A percentile compares a stretch with the other conserved stretches of the same genome.
These are phyloP conservation scores for Cordylochernes scorpioides DNA, from an alignment of 2,888 invertebrate species.

Conservation along the genomic window DNA sequence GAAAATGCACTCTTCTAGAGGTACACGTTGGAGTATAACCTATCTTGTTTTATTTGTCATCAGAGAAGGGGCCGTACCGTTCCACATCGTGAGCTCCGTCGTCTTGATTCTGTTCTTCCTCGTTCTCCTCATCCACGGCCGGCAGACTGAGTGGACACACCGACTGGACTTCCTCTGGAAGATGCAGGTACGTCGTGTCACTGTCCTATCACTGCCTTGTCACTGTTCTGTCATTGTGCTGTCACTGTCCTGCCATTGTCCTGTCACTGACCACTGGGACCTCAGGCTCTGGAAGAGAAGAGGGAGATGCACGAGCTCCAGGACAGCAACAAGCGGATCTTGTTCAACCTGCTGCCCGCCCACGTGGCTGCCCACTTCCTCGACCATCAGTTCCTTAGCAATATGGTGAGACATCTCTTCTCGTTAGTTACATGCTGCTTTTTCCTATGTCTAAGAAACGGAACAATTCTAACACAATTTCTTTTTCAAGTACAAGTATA, in stretches of 20 bases:
- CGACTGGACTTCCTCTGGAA: conserved; percentile 32
- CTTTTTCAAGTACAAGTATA: no score
- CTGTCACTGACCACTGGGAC: no score
- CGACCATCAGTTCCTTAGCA: conserved; percentile 59
- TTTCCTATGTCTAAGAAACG: no score
- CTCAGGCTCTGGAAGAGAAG: conserved; percentile 58
- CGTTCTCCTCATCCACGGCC: conserved; percentile 54
- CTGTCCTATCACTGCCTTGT: no score
- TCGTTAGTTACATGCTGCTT: no score
- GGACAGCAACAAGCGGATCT: conserved; percentile 50
- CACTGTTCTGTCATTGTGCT: no score
- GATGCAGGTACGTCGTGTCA: conserved; percentile 23
- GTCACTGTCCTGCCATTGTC: no score
- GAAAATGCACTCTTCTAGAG: no score
- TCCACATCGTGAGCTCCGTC: conserved; percentile 37
- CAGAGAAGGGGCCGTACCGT: no score
- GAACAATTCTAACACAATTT: no score
- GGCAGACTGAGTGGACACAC: conserved; percentile 56
- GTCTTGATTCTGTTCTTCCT: conserved; percentile 54
- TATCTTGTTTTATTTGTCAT: no score
- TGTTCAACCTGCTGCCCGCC: conserved; percentile 64
- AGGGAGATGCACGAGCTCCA: conserved; percentile 74
- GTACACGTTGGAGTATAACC: no score
- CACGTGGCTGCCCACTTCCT: conserved; percentile 77
- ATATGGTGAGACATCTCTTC: conserved; percentile 41